A percentile compares a stretch with the other conserved stretches of the same genome.
These are phyloP conservation scores for Diarsia rubi DNA, from an alignment of 2,888 invertebrate species.

Conservation along the genomic window DNA sequence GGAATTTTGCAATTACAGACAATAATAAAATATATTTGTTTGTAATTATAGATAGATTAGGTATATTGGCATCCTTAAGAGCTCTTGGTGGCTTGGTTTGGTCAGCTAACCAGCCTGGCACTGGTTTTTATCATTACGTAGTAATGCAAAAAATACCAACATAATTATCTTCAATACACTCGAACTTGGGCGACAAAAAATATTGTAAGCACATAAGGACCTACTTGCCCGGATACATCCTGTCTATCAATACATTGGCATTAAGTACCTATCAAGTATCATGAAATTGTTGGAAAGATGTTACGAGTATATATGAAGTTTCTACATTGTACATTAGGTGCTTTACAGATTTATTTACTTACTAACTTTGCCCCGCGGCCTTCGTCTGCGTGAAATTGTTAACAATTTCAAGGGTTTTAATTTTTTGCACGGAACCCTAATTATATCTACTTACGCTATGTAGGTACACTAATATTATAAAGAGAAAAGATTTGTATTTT, in stretches of 20 bases:
- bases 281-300: not conserved
- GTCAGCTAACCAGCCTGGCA: not conserved
- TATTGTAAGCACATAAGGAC: not conserved
- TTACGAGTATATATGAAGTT: not conserved
- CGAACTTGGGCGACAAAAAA: constrained; percentile 15
- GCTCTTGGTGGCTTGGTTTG: too few relatives aligned
- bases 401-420: too few relatives aligned
- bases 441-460: too few relatives aligned
- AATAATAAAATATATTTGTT: constrained; percentile 6
- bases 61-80: not conserved
- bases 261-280: not conserved
- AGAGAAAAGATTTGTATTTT: too few relatives aligned
- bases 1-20: constrained; percentile 12
- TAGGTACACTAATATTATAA: too few relatives aligned
- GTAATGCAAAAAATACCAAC: constrained; percentile 11
- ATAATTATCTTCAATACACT: not conserved
- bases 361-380: too few relatives aligned
- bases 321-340: not conserved
- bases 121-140: not conserved
- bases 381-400: too few relatives aligned
- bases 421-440: too few relatives aligned
- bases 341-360: not conserved
- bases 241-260: not conserved
- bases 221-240: not conserved
- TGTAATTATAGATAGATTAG: not conserved